Conservation (phyloP, 2,797 vertebrate species). For the Allobates femoralis region DNA sequence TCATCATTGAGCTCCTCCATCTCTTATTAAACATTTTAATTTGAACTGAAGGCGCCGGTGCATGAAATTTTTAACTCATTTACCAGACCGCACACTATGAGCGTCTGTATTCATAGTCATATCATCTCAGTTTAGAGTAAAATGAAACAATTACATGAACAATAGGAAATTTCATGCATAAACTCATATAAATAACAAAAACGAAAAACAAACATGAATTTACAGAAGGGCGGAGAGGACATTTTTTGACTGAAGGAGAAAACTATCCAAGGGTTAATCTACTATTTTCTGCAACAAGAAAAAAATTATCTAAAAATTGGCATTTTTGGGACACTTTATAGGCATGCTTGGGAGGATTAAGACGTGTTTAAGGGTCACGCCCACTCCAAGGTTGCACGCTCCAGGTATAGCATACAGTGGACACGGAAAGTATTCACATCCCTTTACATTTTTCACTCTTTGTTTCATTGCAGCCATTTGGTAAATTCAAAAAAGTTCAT, state of each 20-base stretch:
- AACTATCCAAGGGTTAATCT: not conserved
- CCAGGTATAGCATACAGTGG: no score
- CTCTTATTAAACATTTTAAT: constrained; percentile 39
- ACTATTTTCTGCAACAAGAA: not conserved
- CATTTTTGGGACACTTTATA: no score
- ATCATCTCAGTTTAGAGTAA: constrained; percentile 9
- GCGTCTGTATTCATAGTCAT: constrained; percentile 18
- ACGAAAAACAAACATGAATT: not conserved
- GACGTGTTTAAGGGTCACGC: no score
- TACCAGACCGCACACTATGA: constrained; percentile 24
- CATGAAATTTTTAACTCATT: constrained; percentile 21
- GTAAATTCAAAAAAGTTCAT: no score
- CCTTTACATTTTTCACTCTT: no score
- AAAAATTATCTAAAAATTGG: not conserved
- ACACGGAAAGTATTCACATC: no score
- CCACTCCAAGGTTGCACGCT: no score
- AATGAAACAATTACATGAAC: not conserved
- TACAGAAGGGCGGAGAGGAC: not conserved
- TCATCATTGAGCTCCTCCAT: constrained; percentile 27
- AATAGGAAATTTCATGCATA: not conserved
- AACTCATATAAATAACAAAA: constrained; percentile 5
- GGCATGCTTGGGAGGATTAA: no score
- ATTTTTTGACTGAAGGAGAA: not conserved
- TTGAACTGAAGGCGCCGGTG: constrained; percentile 16
- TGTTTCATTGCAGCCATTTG: no score